Evolutionary conservation across 2,113 vertebrate genomes (phyloP).

Genomic region (Elaphurus davidianus): DNA sequence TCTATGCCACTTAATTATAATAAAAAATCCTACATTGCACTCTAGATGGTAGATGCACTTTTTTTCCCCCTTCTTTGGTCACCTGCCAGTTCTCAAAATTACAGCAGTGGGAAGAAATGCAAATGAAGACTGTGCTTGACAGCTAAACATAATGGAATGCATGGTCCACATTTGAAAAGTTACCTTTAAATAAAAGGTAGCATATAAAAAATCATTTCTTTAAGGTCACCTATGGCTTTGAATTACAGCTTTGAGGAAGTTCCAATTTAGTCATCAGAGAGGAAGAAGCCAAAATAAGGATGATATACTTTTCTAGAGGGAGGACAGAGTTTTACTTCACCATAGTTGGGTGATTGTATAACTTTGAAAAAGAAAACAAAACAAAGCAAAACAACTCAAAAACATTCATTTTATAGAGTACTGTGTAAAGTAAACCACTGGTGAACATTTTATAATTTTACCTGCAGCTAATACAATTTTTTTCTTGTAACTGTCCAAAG

Average conservation of each 20-base stretch:
- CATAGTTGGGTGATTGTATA: neutral
- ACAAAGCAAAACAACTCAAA: neutral
- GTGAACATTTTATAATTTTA: neutral
- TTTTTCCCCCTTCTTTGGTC: constrained; percentile 73
- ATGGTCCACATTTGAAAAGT: constrained; percentile 69
- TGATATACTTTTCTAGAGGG: constrained; percentile 52
- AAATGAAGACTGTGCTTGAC: constrained; percentile 79
- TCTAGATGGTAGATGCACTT: constrained; percentile 72
- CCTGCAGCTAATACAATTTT: neutral
- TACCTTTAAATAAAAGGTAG: constrained; percentile 76
- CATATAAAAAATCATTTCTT: constrained; percentile 77
- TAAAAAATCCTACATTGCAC: constrained; percentile 75
- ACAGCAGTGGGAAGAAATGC: constrained; percentile 79
- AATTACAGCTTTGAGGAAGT: constrained; percentile 74
- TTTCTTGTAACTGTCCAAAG: neutral
- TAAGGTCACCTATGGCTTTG: constrained; percentile 78
- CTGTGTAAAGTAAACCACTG: neutral
- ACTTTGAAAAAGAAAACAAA: constrained; percentile 33
- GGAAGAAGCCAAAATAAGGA: constrained; percentile 65
- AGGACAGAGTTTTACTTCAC: constrained; percentile 28
- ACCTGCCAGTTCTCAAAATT: constrained; percentile 83
- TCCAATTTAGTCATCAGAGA: constrained; percentile 69
- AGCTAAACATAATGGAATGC: constrained; percentile 78
- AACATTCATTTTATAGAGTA: neutral
- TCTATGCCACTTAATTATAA: constrained; percentile 78